Evolutionary conservation across 2,797 vertebrate genomes (phyloP), one percentile per base, ranked within the genome.

Genomic region (Enteromius afrohamiltoni): DNA sequence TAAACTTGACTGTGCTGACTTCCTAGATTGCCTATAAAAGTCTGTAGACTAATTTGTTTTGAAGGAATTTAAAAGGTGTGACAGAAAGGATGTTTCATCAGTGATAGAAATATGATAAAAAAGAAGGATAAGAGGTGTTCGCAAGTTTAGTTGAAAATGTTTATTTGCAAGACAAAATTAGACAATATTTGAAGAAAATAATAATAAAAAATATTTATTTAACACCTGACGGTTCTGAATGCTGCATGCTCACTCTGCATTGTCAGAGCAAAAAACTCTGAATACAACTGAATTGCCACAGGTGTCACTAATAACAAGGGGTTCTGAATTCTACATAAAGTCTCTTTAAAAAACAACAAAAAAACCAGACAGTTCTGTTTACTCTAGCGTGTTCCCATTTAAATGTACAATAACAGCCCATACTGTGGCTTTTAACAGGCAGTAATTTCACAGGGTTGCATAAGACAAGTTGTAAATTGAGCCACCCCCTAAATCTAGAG

Each of bases 391-490:
- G 64, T 67, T 67, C 31, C 8, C 26, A 64, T 64, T 31, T 31
- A 31, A 31, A 64, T 64, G 16, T 67, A 37, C 9, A 37, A 21
- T 21, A 37, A 37, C 31, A 67, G 16, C 64, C 9, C 31, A 34
- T 65, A 65, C 7, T 65, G 7, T 3, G 29, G 6, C 31, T 65
- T 65, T 34, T 37, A 42, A 42, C 40, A 42, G 23, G n/a, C n/a
- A n/a, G 10, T 68, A 13, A 40, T 37, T 40, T 69, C 13, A 42
- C 10, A 75, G 47, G 47, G 23, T 73, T 47, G 47, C 47, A 11
- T 76, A 40, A 76, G 73, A 23, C 13, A 53, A 74, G 47, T 4
- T 34, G 71, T 74, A 53, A 74, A 19, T 14, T 8, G 71, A 74
- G 29, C 26, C 47, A 31, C 3, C 29, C 47, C 10, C 71, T 34